Evolutionary conservation across 2,888 invertebrate genomes (phyloP).

Genomic region (Antheraea yamamai): DNA sequence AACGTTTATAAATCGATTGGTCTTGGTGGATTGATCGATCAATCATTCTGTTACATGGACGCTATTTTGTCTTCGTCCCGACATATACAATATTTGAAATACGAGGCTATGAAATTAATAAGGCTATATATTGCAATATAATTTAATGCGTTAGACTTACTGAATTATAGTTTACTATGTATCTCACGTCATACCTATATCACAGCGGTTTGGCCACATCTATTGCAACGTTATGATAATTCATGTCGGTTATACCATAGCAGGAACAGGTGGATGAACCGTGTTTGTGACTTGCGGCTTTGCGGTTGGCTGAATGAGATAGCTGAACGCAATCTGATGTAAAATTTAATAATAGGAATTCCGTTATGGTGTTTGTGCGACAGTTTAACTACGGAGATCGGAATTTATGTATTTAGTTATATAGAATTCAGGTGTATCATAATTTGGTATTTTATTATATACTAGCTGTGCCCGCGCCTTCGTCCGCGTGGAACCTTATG

Average conservation of each 20-base stretch:
- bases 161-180: slow-evolving; percentile 3
- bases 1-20: no score
- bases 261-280: slow-evolving; percentile 17
- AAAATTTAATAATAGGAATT: slow-evolving; percentile 10
- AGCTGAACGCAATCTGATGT: background rate
- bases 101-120: background rate
- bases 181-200: slow-evolving; percentile 19
- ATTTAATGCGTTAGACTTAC: background rate
- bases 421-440: background rate
- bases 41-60: no score
- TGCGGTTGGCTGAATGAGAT: slow-evolving; percentile 8
- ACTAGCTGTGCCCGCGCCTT: no score
- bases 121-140: background rate
- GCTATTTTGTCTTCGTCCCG: no score
- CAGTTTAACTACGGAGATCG: background rate
- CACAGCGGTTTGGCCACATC: slow-evolving; percentile 16
- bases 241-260: slow-evolving; percentile 18
- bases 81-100: background rate
- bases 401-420: background rate
- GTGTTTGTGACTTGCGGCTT: slow-evolving; percentile 16
- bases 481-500: no score
- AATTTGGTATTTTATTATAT: background rate
- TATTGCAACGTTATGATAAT: slow-evolving; percentile 19
- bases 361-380: background rate
- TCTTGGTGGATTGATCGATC: no score